Base-by-base conservation (phyloP, 1,140 invertebrate genomes). In the Chironomus striatipennis region DNA sequence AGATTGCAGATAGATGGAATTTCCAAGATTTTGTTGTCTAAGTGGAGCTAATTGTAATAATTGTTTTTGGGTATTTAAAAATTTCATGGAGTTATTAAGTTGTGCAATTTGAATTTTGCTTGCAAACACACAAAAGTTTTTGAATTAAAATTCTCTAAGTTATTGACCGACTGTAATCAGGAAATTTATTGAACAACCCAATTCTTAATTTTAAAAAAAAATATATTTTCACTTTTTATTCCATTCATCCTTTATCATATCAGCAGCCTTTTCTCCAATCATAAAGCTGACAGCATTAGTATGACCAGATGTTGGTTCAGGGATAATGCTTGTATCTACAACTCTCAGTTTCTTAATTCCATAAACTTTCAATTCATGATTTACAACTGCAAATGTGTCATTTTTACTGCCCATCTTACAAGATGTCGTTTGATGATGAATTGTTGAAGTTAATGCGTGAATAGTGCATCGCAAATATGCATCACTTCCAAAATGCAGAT, bases 251-350 rank as follows among this genome's bases (percentile, higher is more conserved):
- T 85, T 85, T 72, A 85, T 83, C 73, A 85, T 76, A 76, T 84
- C 83, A 6, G 84, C 77, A 9, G 77, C 83, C 76, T 83, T 85
- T 77, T 86, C 85, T 0, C 78, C 85, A 12, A 86, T 84, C 85
- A 86, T 86, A 73, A 10, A 47, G 8, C 43, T 47, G 2, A 47
- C 43, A 10, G 43, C 43, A 73, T 88, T 88, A 0, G 87, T 85
- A 79, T 88, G 88, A 0, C 87, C 87, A 73, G 83, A 85, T 4
- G 87, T 80, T 20, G 88, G 86, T 7, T 77, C 80, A 0, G 87
- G 87, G 85, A 88, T 88, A 64, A 89, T 85, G 1, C 86, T 87
- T 0, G 84, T 87, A 75, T 89, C 88, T 0, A 84, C 83, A 1
- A 88, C 86, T 73, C 88, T 79, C 0, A 89, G 79, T 0, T 84